Evolutionary conservation across 1,140 invertebrate genomes (phyloP), one percentile per base, ranked within the genome.

Genomic region (Drosophila persimilis): DNA sequence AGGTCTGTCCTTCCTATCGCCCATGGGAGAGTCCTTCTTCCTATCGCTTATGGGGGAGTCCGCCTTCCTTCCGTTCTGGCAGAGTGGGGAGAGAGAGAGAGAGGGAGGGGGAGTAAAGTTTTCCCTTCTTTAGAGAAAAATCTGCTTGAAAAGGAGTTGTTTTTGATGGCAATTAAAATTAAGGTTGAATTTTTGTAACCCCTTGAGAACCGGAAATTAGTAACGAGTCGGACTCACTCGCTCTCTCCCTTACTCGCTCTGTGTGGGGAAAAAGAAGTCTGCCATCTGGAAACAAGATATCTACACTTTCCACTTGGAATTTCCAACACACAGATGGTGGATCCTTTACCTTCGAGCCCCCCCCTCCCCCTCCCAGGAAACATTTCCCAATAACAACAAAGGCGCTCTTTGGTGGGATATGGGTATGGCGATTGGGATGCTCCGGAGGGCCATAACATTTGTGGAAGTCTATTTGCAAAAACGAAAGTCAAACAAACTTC

Each of bases 381-480:
- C 44, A 50, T 56, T 50, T n/a, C 29, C 9, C 11, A 58, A 43
- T 31, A 35, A 35, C 29, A 46, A 26, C 20, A 55, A 22, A 22
- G 6, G 15, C 13, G 43, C 35, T 60, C 72, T n/a, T 61, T 13
- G 11, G 29, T 3, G 29, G 1, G 29, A 8, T 31, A 5, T 2
- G 7, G 29, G 7, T 1, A 2, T 8, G 7, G 29, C 7, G 3
- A 17, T 17, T 17, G 17, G 17, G 17, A 26, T 26, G 24, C 51
- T 72, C 56, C 67, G 60, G 66, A 71, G 73, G 55, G 53, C 43
- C 58, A 84, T 79, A 84, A 85, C 80, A 73, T 84, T 84, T 84
- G 65, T 84, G 75, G 35, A 85, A 84, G 80, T 84, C 80, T 84
- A 84, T 84, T 84, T 76, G 76, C 72, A 67, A 52, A 64, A 65